Conservation (phyloP, 2,888 invertebrate genomes). For the Fragum whitleyi region DNA sequence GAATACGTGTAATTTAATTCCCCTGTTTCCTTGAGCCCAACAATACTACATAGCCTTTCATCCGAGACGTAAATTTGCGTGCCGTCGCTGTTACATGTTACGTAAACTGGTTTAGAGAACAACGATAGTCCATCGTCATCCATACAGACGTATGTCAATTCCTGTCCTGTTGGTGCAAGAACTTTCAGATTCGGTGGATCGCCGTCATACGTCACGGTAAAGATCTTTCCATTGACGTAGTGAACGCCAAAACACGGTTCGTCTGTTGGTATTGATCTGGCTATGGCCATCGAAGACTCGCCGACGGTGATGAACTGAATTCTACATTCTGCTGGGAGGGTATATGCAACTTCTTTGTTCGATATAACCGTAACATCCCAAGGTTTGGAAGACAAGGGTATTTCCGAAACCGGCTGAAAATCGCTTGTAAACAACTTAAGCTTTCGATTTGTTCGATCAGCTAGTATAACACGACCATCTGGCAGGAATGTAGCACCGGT, state of each 20-base stretch:
- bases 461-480: slow-evolving; percentile 66
- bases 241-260: slow-evolving; percentile 69
- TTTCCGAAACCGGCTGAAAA: slow-evolving; percentile 47
- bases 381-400: slow-evolving; percentile 63
- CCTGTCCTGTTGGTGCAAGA: slow-evolving; percentile 59
- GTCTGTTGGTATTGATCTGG: slow-evolving; percentile 57
- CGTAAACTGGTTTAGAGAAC: slow-evolving; percentile 71
- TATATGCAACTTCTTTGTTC: slow-evolving; percentile 65
- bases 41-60: slow-evolving; percentile 65
- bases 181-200: slow-evolving; percentile 69
- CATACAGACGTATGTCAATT: slow-evolving; percentile 65
- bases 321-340: slow-evolving; percentile 67
- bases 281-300: slow-evolving; percentile 31
- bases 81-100: slow-evolving; percentile 59
- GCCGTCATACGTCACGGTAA: slow-evolving; percentile 69
- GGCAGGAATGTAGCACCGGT: slow-evolving; percentile 67
- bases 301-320: slow-evolving; percentile 62
- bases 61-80: slow-evolving; percentile 66
- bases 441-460: slow-evolving; percentile 68
- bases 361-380: slow-evolving; percentile 69
- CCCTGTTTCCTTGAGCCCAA: slow-evolving; percentile 62
- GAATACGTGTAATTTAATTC: slow-evolving; percentile 67
- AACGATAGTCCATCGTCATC: slow-evolving; percentile 69
- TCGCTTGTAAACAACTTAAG: slow-evolving; percentile 66
- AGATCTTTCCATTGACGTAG: slow-evolving; percentile 60